A percentile compares a stretch with the other conserved stretches of the same genome.
Conservation (phyloP, 1,140 invertebrate species). For the Druon quercuslanigerum region DNA sequence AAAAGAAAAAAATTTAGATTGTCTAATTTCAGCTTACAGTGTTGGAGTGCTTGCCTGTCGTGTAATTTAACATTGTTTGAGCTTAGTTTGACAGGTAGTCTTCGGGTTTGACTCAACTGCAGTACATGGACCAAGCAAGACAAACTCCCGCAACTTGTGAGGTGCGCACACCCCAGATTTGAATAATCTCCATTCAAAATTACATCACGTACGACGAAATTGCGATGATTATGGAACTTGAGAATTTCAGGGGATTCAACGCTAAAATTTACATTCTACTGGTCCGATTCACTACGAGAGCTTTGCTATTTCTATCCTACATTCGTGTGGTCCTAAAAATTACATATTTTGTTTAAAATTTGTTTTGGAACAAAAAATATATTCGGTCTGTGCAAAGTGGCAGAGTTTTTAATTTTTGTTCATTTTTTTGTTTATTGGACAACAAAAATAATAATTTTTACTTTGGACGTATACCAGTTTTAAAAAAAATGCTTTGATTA, state of each 20-base stretch:
- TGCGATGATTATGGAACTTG: slow-evolving; percentile 65
- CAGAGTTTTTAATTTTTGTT: too few species aligned
- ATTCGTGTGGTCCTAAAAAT: too few species aligned
- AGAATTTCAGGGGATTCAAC: slow-evolving; percentile 61
- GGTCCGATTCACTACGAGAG: background rate
- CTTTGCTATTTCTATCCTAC: background rate
- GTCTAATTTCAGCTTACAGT: too few species aligned
- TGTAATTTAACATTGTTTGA: slow-evolving; percentile 40
- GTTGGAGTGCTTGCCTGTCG: background rate
- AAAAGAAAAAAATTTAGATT: too few species aligned
- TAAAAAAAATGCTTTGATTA: too few species aligned
- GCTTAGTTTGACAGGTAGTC: slow-evolving; percentile 62
- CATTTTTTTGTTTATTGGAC: too few species aligned
- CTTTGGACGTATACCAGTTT: too few species aligned
- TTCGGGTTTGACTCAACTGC: slow-evolving; percentile 49
- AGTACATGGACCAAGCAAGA: background rate
- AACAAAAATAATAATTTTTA: too few species aligned
- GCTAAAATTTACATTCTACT: slow-evolving; percentile 41
- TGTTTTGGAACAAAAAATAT: too few species aligned
- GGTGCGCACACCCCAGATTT: slow-evolving; percentile 51
- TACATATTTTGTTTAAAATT: too few species aligned
- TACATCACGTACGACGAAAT: slow-evolving; percentile 64
- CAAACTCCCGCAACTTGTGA: slow-evolving; percentile 43
- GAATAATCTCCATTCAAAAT: slow-evolving; percentile 66
- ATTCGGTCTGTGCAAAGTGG: too few species aligned